Evolutionary conservation across 2,888 invertebrate species (phyloP), one percentile per base, ranked within the genome.

Genomic region (Leucoma salicis): DNA sequence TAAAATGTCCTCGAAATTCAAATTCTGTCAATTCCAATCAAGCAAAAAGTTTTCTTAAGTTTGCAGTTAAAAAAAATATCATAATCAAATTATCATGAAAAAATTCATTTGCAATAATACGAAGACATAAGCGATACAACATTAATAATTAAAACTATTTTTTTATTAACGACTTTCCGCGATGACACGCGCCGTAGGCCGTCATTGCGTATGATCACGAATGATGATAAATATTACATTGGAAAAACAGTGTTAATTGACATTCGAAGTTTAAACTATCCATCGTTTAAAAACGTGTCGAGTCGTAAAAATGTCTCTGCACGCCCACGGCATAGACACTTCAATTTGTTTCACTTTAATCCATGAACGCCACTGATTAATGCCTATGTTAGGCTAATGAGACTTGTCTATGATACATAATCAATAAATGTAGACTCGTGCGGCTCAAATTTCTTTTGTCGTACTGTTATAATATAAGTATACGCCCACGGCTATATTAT

Each of bases 271-370:
- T 64, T 62, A 54, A 63, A 58, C 51, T 46, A 60, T 59, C 63
- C 68, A 58, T 59, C 60, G 60, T 66, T 63, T 59, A 60, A 54
- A 64, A 58, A 54, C 54, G 48, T 60, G 66, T 59, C 53, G 59
- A 53, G 59, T 72, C 75, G 70, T 82, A 82, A 82, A 83, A 71
- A 73, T 70, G 74, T 65, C 75, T 58, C 49, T 50, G 28, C 41
- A 70, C 81, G 76, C 80, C 81, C 71, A 74, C 84, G 68, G 67
- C 64, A 49, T 49, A 58, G 57, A 54, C 63, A 57, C 74, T 63
- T 70, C 83, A 83, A 85, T 85, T 85, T 85, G 83, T 84, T 84
- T 78, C 66, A 72, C 74, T 71, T 78, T 83, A 82, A 83, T 82
- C 63, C 68, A 66, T 74, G 78, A 79, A 78, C 76, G 74, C 67